These are phyloP conservation scores for Spicauda simplicius DNA, from an alignment of 2,888 invertebrate genomes.

Conservation along the genomic window DNA sequence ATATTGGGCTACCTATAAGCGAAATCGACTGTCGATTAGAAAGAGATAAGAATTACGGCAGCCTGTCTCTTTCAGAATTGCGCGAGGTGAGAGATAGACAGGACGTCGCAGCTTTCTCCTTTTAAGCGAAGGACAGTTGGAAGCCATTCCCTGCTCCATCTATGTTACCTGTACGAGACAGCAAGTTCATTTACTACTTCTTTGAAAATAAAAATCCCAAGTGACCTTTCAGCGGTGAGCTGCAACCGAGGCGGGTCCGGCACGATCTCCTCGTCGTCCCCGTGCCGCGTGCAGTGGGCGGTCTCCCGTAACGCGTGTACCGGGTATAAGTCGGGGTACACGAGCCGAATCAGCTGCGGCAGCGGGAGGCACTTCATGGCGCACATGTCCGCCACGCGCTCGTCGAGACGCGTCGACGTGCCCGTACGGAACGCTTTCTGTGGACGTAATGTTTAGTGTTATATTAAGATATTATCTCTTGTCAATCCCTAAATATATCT, in stretches of 20 bases:
- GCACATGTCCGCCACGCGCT: conserved; percentile 96
- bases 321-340: conserved; percentile 97
- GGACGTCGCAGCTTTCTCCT: too few relatives aligned
- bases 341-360: conserved; percentile 89
- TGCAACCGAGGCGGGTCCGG: conserved; percentile 92
- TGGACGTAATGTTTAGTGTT: neutral
- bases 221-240: conserved; percentile 90
- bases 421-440: conserved; percentile 96
- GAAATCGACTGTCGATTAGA: too few relatives aligned
- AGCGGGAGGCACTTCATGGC: conserved; percentile 96
- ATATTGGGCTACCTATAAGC: too few relatives aligned
- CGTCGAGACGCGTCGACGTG: conserved; percentile 95
- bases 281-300: conserved; percentile 62
- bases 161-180: too few relatives aligned
- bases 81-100: too few relatives aligned
- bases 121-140: too few relatives aligned
- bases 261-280: conserved; percentile 55
- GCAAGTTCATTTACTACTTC: too few relatives aligned
- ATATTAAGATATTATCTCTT: too few relatives aligned
- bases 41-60: too few relatives aligned
- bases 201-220: neutral
- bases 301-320: conserved; percentile 87
- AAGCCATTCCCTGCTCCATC: too few relatives aligned
- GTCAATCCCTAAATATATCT: too few relatives aligned
- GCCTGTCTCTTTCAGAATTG: too few relatives aligned